Percentiles rank a stretch among this genome's conserved stretches.
Conservation (phyloP, 2,113 vertebrate genomes). For the Nothocercus julius region DNA sequence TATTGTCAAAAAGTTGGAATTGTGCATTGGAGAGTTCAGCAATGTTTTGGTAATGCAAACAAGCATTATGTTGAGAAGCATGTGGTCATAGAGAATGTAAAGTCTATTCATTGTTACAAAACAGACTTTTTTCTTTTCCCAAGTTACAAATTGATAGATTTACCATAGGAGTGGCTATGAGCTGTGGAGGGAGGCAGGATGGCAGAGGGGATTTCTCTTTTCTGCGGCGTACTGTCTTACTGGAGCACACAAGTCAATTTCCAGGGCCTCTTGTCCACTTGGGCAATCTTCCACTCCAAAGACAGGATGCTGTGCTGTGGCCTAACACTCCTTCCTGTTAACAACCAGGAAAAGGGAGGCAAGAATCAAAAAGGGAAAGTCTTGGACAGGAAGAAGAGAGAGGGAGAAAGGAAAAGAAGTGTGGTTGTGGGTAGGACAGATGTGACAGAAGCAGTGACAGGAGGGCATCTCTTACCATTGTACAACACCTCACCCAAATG, state of each 20-base stretch:
- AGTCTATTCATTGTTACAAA: background rate
- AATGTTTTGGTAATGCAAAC: background rate
- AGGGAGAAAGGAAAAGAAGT: fast-evolving
- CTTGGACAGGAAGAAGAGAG: background rate
- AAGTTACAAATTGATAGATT: fast-evolving
- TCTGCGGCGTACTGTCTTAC: background rate
- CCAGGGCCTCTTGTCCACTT: background rate
- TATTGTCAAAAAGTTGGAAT: background rate
- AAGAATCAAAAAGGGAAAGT: background rate
- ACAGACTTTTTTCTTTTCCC: background rate
- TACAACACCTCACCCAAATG: background rate
- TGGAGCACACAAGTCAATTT: background rate
- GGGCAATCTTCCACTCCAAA: background rate
- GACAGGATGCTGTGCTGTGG: background rate
- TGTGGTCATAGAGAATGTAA: fast-evolving
- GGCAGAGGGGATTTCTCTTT: background rate
- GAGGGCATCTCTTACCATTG: background rate
- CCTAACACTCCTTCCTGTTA: background rate
- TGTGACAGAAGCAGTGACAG: background rate
- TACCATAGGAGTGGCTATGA: background rate
- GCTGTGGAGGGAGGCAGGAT: background rate
- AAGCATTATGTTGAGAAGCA: background rate
- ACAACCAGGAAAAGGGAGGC: background rate
- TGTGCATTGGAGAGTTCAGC: background rate
- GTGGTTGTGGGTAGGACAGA: background rate